Percentiles rank a stretch among this genome's conserved stretches.
Conservation (phyloP, 2,888 invertebrate genomes). For the Cryptophagus acutangulus region DNA sequence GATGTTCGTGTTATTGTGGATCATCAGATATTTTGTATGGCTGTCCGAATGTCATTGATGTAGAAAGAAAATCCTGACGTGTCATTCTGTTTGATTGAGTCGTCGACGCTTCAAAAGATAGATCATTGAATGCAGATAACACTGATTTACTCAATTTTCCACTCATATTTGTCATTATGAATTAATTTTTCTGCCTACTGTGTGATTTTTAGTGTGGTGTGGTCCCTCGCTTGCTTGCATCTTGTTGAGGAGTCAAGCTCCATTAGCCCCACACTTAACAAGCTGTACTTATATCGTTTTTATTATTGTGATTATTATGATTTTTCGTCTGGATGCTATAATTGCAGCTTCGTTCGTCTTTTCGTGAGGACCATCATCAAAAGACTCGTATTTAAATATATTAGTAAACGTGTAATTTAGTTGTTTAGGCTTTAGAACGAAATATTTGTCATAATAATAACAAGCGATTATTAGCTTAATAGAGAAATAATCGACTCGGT, state of each 20-base stretch:
- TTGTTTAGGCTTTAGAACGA: too few relatives aligned
- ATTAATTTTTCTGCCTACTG: slow-evolving; percentile 5
- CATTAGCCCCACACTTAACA: slow-evolving; percentile 6
- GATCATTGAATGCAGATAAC: slow-evolving; percentile 38
- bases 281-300: slow-evolving; percentile 5
- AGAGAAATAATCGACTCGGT: slow-evolving; percentile 33
- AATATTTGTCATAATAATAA: too few relatives aligned
- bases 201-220: slow-evolving; percentile 7
- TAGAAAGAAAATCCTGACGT: slow-evolving; percentile 30
- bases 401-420: too few relatives aligned
- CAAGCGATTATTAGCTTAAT: too few relatives aligned
- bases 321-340: too few relatives aligned
- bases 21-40: too few relatives aligned
- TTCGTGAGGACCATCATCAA: too few relatives aligned
- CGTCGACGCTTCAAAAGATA: slow-evolving; percentile 34
- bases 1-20: too few relatives aligned
- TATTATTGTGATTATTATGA: slow-evolving; percentile 6
- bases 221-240: slow-evolving; percentile 5
- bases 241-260: slow-evolving; percentile 8
- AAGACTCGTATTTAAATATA: too few relatives aligned
- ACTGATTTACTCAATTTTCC: slow-evolving; percentile 37
- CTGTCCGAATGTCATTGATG: too few relatives aligned
- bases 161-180: slow-evolving; percentile 33
- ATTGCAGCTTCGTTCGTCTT: too few relatives aligned
- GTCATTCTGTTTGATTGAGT: slow-evolving; percentile 43